Evolutionary conservation across 2,113 vertebrate genomes (phyloP).

Genomic region (Hepsetus odoe): DNA sequence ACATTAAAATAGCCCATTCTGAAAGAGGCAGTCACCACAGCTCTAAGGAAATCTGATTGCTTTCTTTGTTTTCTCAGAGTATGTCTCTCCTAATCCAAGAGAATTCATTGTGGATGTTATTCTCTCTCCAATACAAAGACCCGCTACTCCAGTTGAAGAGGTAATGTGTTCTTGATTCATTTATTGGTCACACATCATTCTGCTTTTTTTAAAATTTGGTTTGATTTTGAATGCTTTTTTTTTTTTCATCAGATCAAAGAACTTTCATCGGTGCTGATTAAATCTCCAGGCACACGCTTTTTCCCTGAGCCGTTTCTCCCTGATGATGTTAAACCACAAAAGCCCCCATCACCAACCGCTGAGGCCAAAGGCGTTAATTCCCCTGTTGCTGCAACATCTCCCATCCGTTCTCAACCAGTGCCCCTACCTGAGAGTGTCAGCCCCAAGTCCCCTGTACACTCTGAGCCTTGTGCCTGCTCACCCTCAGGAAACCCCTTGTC

Average conservation of each 20-base stretch:
- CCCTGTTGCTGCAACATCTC: conserved; percentile 63
- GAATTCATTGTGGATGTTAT: conserved; percentile 60
- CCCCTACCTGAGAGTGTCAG: conserved; percentile 76
- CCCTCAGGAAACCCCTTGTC: conserved; percentile 71
- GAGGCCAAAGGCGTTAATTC: conserved; percentile 51
- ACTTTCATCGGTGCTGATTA: conserved; percentile 55
- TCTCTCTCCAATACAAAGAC: conserved; percentile 58
- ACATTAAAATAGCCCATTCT: not conserved
- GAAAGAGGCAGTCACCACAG: too few relatives aligned
- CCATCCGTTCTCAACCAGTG: conserved; percentile 83
- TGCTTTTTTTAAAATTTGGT: too few relatives aligned
- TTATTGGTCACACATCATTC: not conserved
- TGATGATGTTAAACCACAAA: conserved; percentile 64
- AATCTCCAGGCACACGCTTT: conserved; percentile 71
- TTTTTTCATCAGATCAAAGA: conserved; percentile 52
- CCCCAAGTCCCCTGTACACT: conserved; percentile 67
- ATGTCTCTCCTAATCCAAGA: conserved; percentile 51
- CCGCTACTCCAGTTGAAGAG: conserved; percentile 42
- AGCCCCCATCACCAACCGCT: conserved; percentile 50
- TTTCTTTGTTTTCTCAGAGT: conserved; percentile 56
- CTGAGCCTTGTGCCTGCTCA: conserved; percentile 69
- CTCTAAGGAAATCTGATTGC: not conserved
- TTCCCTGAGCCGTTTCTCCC: conserved; percentile 77
- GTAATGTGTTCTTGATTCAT: conserved; percentile 4
- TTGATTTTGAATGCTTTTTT: not conserved